Conservation (phyloP, 2,888 invertebrate species). For the Seladonia tumulorum region DNA sequence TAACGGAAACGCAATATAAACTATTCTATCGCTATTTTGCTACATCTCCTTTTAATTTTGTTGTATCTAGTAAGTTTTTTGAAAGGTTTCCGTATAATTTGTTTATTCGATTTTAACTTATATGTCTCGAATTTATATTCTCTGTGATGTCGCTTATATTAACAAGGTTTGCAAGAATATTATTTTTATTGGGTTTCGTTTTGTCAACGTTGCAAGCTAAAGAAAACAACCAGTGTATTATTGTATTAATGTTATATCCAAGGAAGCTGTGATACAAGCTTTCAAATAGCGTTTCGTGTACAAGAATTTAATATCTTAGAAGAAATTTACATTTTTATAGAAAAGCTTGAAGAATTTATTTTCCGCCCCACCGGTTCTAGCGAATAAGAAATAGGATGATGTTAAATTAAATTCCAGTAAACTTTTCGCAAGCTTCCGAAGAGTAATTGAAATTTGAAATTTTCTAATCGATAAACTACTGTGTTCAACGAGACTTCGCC, state of each 20-base stretch:
- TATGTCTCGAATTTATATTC: no score
- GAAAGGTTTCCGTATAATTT: no score
- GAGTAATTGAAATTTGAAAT: background rate
- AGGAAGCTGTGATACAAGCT: background rate
- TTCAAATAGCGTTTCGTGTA: background rate
- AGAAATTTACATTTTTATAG: background rate
- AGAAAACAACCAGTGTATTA: background rate
- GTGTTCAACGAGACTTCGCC: background rate
- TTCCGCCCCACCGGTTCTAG: background rate
- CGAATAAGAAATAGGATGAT: background rate
- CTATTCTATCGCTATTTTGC: no score
- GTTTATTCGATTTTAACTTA: no score
- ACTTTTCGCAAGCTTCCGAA: background rate
- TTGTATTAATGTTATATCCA: background rate
- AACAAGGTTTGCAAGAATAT: no score
- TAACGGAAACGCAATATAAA: no score
- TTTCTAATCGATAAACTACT: slow-evolving; percentile 1
- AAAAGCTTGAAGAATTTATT: background rate
- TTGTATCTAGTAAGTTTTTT: no score
- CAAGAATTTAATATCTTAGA: background rate
- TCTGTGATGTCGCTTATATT: no score
- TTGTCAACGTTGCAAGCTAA: background rate
- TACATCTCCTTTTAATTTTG: no score
- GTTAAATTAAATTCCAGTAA: background rate
- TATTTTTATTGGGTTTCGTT: no score